These are phyloP conservation scores for Orientallactaga sibirica DNA, from an alignment of 2,797 vertebrate genomes.

Conservation along the genomic window DNA sequence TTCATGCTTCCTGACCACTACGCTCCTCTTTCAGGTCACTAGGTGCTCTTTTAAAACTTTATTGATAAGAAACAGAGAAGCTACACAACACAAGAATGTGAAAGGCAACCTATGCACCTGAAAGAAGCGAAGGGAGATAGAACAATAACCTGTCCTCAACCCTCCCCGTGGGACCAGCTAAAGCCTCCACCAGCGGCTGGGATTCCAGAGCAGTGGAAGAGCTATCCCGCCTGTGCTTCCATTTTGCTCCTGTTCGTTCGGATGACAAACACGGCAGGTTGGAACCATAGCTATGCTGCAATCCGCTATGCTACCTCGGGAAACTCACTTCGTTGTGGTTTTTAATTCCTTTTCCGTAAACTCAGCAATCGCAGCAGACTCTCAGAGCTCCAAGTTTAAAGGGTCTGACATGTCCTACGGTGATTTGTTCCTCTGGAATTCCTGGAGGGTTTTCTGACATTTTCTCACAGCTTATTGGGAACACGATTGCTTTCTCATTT, in stretches of 20 bases:
- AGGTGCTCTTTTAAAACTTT: constrained; percentile 50
- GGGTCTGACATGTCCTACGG: not conserved
- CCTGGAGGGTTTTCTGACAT: not conserved
- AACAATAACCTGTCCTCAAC: constrained; percentile 29
- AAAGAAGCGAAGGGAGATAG: not conserved
- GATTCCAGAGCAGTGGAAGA: constrained; percentile 27
- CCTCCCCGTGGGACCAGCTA: not conserved
- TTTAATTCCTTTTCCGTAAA: constrained; percentile 22
- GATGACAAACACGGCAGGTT: not conserved
- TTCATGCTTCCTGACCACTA: not conserved
- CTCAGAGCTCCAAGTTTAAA: not conserved
- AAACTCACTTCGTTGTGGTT: not conserved
- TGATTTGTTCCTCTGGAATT: not conserved
- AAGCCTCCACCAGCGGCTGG: not conserved
- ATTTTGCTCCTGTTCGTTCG: constrained; percentile 46
- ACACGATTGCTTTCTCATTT: not conserved
- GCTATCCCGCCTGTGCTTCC: not conserved
- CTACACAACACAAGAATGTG: not conserved
- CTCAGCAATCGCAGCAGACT: not conserved
- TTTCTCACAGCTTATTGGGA: not conserved
- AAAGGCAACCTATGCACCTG: constrained; percentile 59
- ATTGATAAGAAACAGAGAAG: constrained; percentile 54
- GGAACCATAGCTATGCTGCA: not conserved
- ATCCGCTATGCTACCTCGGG: not conserved
- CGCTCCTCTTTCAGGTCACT: not conserved